Base-by-base conservation (phyloP, 2,113 vertebrate species). In the Sander vitreus region DNA sequence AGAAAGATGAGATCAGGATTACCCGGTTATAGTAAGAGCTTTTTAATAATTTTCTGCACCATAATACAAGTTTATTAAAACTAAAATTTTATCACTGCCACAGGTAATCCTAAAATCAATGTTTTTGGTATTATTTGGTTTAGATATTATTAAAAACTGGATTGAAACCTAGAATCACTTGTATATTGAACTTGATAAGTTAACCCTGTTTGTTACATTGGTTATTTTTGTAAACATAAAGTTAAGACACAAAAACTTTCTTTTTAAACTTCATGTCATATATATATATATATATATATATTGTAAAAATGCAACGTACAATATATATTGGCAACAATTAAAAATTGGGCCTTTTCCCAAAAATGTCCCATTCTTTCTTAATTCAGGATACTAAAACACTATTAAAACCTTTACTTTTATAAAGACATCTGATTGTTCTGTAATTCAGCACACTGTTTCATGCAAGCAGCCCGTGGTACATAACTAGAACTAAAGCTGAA, bases 1-100 rank as follows among this genome's bases (percentile, higher is more conserved):
- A 5, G 25, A 36, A 15, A 51, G 27, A 59, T 33, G 55, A 60
- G 25, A 47, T 30, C 25, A 48, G 36, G 54, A 59, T n/a, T n/a
- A 57, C 14, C 5, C 0, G 5, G 19, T 23, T 15, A 6, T 2
- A n/a, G 12, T 23, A n/a, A 16, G 10, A 71, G 27, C 19, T 45
- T 25, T 57, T 27, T 55, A 69, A 53, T 36, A 53, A 54, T 12
- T 9, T 60, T 50, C 58, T 63, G 25, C 21, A 63, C 3, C 72
- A 51, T 39, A 63, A 66, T 66, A 48, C 25, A 25, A 25, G 43
- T 66, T 48, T 66, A 66, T 53, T 74, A 53, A 74, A 74, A 62
- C 57, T 60, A 13, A 36, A 62, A 11, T 7, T 6, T 50, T 51
- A 73, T 62, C 19, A 50, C 25, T n/a, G 25, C 45, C 12, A 3